Conservation (phyloP, 2,113 vertebrate genomes). For the Callithrix jacchus region DNA sequence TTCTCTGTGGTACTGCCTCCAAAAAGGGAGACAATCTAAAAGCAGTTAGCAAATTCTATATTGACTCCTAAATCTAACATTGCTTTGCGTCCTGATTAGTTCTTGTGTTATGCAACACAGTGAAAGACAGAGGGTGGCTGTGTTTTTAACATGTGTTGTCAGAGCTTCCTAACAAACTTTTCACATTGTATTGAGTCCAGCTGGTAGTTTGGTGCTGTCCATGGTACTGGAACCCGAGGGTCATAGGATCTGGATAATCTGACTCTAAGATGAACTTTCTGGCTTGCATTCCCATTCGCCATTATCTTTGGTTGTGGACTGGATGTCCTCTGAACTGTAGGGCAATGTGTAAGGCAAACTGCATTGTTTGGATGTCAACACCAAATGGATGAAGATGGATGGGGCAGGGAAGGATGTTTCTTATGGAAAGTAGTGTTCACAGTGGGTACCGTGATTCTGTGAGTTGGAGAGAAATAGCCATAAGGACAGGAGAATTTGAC, state of each 20-base stretch:
- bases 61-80: not conserved
- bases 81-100: not conserved
- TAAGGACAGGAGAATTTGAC: not conserved
- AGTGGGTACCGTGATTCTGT: not conserved
- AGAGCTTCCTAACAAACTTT: not conserved
- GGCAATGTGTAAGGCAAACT: not conserved
- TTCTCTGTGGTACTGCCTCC: not conserved
- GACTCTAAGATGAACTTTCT: not conserved
- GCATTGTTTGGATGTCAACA: not conserved
- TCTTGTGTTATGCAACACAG: not conserved
- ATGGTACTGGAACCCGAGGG: not conserved
- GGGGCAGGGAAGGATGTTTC: not conserved
- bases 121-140: not conserved
- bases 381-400: not conserved
- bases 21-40: not conserved
- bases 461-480: not conserved
- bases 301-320: not conserved
- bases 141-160: not conserved
- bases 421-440: not conserved
- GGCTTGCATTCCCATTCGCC: not conserved
- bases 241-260: not conserved
- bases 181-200: fast-evolving
- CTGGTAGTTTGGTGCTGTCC: not conserved
- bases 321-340: not conserved
- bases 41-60: not conserved